Evolutionary conservation across 1,140 invertebrate species (phyloP).

Genomic region (Polyergus mexicanus): DNA sequence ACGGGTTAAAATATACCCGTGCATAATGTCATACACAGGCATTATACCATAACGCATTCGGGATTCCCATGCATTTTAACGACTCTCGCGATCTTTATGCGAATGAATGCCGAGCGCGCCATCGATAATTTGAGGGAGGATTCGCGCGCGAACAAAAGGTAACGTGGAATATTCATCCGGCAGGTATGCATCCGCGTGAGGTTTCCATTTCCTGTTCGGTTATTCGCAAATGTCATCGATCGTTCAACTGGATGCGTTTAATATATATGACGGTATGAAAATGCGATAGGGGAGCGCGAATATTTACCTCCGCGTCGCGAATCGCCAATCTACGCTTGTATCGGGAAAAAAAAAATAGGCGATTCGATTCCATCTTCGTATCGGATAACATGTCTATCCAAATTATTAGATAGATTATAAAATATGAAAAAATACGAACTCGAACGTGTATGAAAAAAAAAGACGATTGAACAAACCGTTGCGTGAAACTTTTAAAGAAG

Average conservation of each 20-base stretch:
- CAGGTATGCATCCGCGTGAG: conserved; percentile 15
- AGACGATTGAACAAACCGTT: not conserved
- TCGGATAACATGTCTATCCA: not conserved
- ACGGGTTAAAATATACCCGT: conserved; percentile 28
- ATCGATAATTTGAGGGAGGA: conserved; percentile 63
- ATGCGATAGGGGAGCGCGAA: not conserved
- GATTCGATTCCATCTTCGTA: not conserved
- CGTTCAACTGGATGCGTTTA: conserved; percentile 41
- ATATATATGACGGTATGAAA: conserved; percentile 34
- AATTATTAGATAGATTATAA: no score
- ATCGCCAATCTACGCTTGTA: not conserved
- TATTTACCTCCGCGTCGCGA: conserved; percentile 13
- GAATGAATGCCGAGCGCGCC: conserved; percentile 54
- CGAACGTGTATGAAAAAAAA: no score
- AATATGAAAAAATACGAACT: not conserved
- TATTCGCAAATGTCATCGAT: conserved; percentile 54
- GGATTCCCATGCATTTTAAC: conserved; percentile 73
- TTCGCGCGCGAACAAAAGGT: conserved; percentile 45
- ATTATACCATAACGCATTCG: conserved; percentile 43
- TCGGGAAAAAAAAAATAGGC: conserved; percentile 15
- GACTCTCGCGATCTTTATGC: conserved; percentile 59
- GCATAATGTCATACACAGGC: not conserved
- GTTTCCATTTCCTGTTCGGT: conserved; percentile 51
- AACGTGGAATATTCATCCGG: conserved; percentile 53
- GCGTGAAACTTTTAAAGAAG: not conserved